Percentiles rank a stretch among this genome's conserved stretches.
phyloP scores from a whole-genome alignment of 2,113 vertebrate genomes.

The Bothrops jararaca region DNA sequence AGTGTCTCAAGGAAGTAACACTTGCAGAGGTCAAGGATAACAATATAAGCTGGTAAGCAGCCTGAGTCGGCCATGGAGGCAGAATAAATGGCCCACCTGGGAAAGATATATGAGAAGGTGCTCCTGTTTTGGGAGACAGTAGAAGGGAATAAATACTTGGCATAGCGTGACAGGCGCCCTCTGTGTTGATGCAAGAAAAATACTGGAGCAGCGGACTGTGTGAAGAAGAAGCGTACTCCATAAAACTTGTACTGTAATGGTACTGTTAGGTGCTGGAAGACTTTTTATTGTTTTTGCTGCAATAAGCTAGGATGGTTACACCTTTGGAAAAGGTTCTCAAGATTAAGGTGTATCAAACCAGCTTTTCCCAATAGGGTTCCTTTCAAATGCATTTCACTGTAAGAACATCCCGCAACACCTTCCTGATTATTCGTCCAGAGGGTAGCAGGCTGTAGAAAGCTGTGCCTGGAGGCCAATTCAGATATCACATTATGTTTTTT shows the following conservation, averaged over 20 bases:
- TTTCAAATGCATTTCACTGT: not conserved
- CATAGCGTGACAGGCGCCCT: not conserved
- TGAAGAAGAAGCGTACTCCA: not conserved
- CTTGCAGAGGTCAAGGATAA: not conserved
- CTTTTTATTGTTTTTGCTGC: not conserved
- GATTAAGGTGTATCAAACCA: not conserved
- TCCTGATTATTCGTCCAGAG: not conserved
- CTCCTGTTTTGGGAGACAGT: not conserved
- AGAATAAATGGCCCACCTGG: not conserved
- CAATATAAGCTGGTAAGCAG: not conserved
- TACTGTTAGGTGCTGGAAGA: not conserved
- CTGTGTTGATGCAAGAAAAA: not conserved
- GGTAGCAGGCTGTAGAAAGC: not conserved
- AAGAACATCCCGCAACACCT: not conserved
- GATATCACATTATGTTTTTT: not conserved
- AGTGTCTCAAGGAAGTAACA: not conserved
- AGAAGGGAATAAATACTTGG: not conserved
- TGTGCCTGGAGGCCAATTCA: not conserved
- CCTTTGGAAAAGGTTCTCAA: not conserved
- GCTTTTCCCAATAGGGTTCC: not conserved
- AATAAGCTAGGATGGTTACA: not conserved
- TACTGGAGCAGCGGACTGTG: not conserved
- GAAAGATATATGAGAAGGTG: not conserved
- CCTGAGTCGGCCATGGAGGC: no score
- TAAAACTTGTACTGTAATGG: not conserved